Conservation (phyloP, 2,113 vertebrate genomes). For the Pimephales promelas region DNA sequence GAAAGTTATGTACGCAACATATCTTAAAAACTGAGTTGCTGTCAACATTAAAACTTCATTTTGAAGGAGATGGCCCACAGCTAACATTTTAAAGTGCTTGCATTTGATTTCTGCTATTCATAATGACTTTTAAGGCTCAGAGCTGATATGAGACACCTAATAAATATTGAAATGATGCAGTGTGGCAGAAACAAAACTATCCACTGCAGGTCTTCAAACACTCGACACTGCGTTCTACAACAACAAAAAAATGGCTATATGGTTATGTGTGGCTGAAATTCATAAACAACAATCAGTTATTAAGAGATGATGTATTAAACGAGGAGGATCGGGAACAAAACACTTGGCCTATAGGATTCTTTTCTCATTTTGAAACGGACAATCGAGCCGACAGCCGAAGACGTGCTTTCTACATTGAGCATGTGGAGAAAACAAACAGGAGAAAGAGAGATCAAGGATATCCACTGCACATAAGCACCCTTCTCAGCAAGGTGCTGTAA, state of each 20-base stretch:
- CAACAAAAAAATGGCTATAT: background rate
- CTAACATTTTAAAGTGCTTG: background rate
- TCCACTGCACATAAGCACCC: conserved; percentile 38
- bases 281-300: background rate
- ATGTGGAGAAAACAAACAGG: conserved; percentile 18
- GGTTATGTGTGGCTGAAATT: background rate
- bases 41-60: background rate
- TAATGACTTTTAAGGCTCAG: background rate
- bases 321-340: background rate
- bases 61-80: background rate
- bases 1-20: background rate
- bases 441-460: conserved; percentile 4
- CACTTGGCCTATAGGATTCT: background rate
- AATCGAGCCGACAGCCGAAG: background rate
- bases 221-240: background rate
- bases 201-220: background rate
- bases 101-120: background rate
- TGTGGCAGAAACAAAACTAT: background rate
- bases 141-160: background rate
- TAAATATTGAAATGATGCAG: conserved; percentile 14
- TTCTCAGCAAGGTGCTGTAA: conserved; percentile 42
- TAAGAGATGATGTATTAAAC: background rate
- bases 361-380: background rate
- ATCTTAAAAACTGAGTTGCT: background rate
- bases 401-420: conserved; percentile 11